phyloP scores from a whole-genome alignment of 1,140 invertebrate genomes.

The Steinernema khuongi region DNA sequence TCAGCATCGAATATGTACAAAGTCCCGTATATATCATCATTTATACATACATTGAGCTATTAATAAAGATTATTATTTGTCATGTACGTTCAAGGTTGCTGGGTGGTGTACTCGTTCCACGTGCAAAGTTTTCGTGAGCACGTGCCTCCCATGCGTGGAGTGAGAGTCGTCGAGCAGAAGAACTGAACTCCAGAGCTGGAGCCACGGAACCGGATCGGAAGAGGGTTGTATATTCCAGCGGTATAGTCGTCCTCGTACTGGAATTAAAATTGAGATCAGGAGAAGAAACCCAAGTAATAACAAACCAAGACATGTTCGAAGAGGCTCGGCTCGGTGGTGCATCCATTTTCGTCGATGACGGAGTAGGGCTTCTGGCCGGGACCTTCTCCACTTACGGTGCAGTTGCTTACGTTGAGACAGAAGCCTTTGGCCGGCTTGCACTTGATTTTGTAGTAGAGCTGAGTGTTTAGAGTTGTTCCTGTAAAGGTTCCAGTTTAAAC shows the following conservation, averaged over 20 bases:
- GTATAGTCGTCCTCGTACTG: slow-evolving; percentile 37
- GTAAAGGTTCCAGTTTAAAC: too few species aligned
- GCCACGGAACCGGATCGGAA: slow-evolving; percentile 37
- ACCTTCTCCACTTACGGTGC: slow-evolving; percentile 31
- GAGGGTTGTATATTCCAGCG: slow-evolving; percentile 37
- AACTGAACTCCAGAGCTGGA: slow-evolving; percentile 22
- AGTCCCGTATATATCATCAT: not conserved
- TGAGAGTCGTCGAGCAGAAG: slow-evolving; percentile 33
- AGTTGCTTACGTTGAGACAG: slow-evolving; percentile 33
- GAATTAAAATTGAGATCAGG: slow-evolving; percentile 8
- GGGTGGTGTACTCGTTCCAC: slow-evolving; percentile 15
- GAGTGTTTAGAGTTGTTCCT: slow-evolving; percentile 26
- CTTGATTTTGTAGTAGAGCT: slow-evolving; percentile 37
- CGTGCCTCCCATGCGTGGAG: not conserved
- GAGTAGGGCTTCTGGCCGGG: slow-evolving; percentile 19
- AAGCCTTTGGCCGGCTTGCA: slow-evolving; percentile 31
- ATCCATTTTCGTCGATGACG: slow-evolving; percentile 32
- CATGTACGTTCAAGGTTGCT: not conserved
- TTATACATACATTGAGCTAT: not conserved
- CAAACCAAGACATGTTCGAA: slow-evolving; percentile 32
- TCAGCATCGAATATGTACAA: not conserved
- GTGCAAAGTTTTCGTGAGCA: slow-evolving; percentile 28
- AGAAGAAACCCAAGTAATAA: not conserved
- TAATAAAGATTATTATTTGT: not conserved
- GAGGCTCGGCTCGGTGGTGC: slow-evolving; percentile 26